Conservation (phyloP, 1,140 invertebrate genomes). For the Caerostris darwini region DNA sequence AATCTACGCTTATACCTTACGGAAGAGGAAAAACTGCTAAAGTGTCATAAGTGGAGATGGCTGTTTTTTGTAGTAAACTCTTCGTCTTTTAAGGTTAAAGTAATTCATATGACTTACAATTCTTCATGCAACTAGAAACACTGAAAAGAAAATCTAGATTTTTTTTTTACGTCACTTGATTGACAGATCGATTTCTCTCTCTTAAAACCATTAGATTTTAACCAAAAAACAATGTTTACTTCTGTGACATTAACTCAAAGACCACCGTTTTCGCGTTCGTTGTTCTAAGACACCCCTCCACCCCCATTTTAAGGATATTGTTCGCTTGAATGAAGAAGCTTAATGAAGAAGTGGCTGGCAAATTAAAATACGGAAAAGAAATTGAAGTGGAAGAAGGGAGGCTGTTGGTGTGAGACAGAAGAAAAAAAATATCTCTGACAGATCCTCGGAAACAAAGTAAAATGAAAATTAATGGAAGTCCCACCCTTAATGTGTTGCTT, state of each 20-base stretch:
- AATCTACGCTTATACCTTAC: too few species aligned
- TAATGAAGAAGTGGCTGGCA: conserved; percentile 61
- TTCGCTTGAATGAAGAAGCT: conserved; percentile 57
- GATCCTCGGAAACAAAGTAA: conserved; percentile 74
- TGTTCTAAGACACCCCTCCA: background rate
- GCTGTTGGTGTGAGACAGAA: background rate
- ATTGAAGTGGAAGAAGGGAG: conserved; percentile 19
- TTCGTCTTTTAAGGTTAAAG: too few species aligned
- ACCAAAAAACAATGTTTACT: background rate
- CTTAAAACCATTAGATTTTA: background rate
- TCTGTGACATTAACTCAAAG: background rate
- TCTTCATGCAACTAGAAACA: too few species aligned
- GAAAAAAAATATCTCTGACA: conserved; percentile 40
- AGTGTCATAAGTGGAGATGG: too few species aligned
- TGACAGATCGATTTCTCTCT: background rate
- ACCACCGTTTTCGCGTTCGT: background rate
- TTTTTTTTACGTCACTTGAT: background rate
- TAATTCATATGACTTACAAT: too few species aligned
- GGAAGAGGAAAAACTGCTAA: too few species aligned
- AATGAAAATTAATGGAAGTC: conserved; percentile 77
- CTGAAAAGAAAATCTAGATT: too few species aligned
- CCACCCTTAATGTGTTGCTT: conserved; percentile 72
- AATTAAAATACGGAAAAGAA: conserved; percentile 68
- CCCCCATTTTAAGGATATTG: background rate
- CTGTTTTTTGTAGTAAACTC: too few species aligned